Evolutionary conservation across 2,113 vertebrate species (phyloP).

Genomic region (Polypterus bichir): DNA sequence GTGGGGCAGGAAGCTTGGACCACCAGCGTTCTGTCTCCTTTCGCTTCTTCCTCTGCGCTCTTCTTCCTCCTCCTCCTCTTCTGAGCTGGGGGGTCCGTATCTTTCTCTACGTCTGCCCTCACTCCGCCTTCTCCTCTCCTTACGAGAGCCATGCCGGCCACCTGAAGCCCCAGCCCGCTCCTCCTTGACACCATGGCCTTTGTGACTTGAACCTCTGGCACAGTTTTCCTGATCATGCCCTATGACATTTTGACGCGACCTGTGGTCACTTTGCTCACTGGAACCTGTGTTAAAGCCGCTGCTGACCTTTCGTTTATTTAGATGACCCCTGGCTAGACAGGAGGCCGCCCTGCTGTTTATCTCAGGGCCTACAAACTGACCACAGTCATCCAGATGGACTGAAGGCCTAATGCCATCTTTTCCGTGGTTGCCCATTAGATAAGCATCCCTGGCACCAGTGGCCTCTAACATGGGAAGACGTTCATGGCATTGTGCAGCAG

Average conservation of each 20-base stretch:
- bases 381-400: background rate
- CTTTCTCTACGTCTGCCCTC: slow-evolving; percentile 25
- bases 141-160: background rate
- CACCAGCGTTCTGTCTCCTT: slow-evolving; percentile 25
- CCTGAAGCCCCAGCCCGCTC: background rate
- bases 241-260: background rate
- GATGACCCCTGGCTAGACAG: background rate
- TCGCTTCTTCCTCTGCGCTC: slow-evolving; percentile 15
- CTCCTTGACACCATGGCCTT: no score
- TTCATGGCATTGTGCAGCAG: no score
- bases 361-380: slow-evolving; percentile 2
- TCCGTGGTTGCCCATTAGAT: no score
- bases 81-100: slow-evolving; percentile 26
- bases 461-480: no score
- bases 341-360: background rate
- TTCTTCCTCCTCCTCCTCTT: slow-evolving; percentile 30
- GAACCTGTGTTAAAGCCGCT: background rate
- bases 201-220: no score
- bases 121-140: slow-evolving; percentile 25
- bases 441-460: no score
- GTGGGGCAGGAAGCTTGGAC: slow-evolving; percentile 32
- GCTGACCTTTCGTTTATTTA: slow-evolving; percentile 1
- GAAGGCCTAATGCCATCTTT: no score
- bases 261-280: background rate
- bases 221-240: no score